A percentile compares a stretch with the other conserved stretches of the same genome.
Conservation (phyloP, 1,140 invertebrate genomes). For the Drosophila lacteicornis region DNA sequence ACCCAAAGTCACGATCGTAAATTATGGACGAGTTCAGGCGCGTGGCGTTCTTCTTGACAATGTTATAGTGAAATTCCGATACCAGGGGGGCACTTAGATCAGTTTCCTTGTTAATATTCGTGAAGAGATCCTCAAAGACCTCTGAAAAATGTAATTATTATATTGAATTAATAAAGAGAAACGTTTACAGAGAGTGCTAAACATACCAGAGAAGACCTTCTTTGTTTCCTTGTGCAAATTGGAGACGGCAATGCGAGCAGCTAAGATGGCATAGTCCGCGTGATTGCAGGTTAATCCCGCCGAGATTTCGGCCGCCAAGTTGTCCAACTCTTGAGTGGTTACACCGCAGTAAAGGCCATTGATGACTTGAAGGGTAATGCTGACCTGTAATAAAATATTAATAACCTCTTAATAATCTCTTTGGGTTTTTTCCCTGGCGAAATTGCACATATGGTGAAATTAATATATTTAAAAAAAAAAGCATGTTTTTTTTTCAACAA, state of each 20-base stretch:
- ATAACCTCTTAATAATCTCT: no score
- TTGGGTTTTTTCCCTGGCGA: no score
- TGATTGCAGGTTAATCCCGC: conserved; percentile 98
- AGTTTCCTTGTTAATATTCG: conserved; percentile 91
- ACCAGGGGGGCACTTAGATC: conserved; percentile 92
- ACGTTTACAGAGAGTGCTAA: no score
- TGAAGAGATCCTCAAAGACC: conserved; percentile 95
- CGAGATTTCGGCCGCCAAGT: conserved; percentile 98
- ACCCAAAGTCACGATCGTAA: conserved; percentile 98
- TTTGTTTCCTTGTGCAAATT: conserved; percentile 99
- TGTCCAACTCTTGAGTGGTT: conserved; percentile 98
- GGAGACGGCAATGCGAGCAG: conserved; percentile 97
- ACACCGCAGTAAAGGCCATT: conserved; percentile 97
- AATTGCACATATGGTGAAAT: no score
- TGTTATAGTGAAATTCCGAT: conserved; percentile 92
- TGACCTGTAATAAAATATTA: conserved; percentile 86
- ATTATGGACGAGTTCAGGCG: conserved; percentile 97
- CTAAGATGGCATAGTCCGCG: conserved; percentile 98
- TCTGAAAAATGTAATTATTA: conserved; percentile 86
- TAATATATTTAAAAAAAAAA: no score
- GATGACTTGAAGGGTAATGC: conserved; percentile 95
- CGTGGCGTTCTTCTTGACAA: conserved; percentile 95
- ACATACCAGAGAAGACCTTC: conserved; percentile 93
- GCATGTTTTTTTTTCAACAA: no score
- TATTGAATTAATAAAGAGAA: no score